phyloP scores from a whole-genome alignment of 2,113 vertebrate species.

The Corydoras maculifer region DNA sequence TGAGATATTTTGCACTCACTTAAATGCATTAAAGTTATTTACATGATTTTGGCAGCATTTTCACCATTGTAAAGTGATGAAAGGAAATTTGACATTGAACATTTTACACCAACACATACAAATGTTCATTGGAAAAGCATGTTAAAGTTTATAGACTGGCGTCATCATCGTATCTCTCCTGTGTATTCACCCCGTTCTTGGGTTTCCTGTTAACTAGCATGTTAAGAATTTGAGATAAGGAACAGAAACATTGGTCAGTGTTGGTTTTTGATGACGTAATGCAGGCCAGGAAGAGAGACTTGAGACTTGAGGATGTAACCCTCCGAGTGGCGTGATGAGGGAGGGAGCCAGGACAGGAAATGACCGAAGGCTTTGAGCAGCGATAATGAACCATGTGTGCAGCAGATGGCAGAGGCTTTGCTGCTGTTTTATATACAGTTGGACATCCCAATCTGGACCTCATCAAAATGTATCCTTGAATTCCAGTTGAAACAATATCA shows the following conservation, averaged over 20 bases:
- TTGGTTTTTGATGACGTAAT: not conserved
- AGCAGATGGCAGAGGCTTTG: constrained; percentile 18
- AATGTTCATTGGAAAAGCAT: too few species aligned
- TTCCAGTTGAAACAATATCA: constrained; percentile 1
- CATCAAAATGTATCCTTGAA: not conserved
- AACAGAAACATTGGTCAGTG: not conserved
- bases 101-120: too few species aligned
- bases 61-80: too few species aligned
- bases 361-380: not conserved
- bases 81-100: too few species aligned
- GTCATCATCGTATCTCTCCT: not conserved
- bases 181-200: not conserved
- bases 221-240: not conserved
- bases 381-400: not conserved
- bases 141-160: too few species aligned
- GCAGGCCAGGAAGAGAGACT: not conserved
- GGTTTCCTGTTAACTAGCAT: not conserved
- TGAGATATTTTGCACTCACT: too few species aligned
- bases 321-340: constrained; percentile 2
- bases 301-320: not conserved
- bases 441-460: not conserved
- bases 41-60: too few species aligned
- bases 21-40: too few species aligned
- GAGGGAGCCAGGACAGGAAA: constrained; percentile 17
- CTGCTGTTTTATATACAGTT: not conserved